Evolutionary conservation across 2,888 invertebrate genomes (phyloP), one percentile per base, ranked within the genome.

Genomic region (Abrostola tripartita): DNA sequence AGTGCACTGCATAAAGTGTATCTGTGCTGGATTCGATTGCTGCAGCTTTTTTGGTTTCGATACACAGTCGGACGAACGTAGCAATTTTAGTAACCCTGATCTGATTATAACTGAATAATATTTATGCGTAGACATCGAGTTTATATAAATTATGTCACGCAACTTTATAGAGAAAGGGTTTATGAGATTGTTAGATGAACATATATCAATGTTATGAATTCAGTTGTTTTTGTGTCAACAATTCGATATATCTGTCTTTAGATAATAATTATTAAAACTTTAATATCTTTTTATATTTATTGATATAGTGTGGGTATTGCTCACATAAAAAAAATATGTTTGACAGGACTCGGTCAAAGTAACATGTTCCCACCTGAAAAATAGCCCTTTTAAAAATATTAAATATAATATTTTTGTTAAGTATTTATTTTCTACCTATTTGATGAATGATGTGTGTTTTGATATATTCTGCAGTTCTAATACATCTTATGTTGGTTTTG

Each of bases 151-250:
- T 60, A 66, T 68, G 66, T 61, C 58, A 56, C 56, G 51, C 59
- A 68, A 68, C 63, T 71, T 68, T 66, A 59, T 56, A 49, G 61
- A 71, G 50, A 58, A n/a, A 53, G 51, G 52, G 61, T 79, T 71
- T 71, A 77, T 70, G 72, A 63, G 61, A 78, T 65, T 67, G 68
- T 80, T 69, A 72, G 65, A 72, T 65, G 55, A 65, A 67, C 47
- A 47, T 71, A 71, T 77, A 77, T 77, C 66, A 76, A 63, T 65
- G 69, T 55, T 65, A 52, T 69, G 65, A 76, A 67, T 76, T 53
- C 59, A 65, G 50, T 40, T 62, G 55, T 24, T 53, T 68, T 64
- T 73, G 52, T 36, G 50, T 65, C 37, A 9, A 47, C 41, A 37
- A 51, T 7, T 38, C 59, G 49, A 64, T 77, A 65, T 65, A 64